Base-by-base conservation (phyloP, 2,888 invertebrate species). In the Noctua fimbriata region DNA sequence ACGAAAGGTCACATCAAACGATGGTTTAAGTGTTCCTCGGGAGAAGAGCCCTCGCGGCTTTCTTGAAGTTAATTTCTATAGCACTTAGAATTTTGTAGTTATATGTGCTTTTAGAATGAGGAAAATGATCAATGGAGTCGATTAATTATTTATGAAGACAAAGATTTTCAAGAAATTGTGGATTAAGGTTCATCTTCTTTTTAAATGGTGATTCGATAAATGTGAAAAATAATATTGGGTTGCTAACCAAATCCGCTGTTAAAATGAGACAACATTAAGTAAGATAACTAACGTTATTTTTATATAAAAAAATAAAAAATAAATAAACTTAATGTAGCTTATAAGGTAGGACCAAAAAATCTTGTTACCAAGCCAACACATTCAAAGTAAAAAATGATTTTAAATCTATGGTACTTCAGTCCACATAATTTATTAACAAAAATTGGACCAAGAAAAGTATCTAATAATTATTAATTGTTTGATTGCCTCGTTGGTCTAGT, bases 1-100 rank as follows among this genome's bases (percentile, higher is more conserved):
- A 65, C 16, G 21, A 65, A 55, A 77, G 65, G n/a, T 70, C 24
- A 83, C 78, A 81, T 83, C 81, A 81, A 81, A 81, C 78, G 81
- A 44, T 28, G 70, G 65, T 55, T 47, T 58, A 81, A 81, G 69
- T 58, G 65, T 70, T 36, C 69, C 12, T 69, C n/a, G 18, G 28
- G 28, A 16, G 14, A 47, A 58, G 65, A 36, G 41, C 55, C 18
- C 78, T 81, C 32, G 24, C 1, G 6, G 60, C 21, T 67, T 65
- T 14, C 14, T 69, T 66, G 41, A 49, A 77, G 55, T 81, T 83
- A 58, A 78, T 78, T 78, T 83, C 58, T 70, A 70, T 55, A 52
- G 69, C 24, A 44, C 69, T 69, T 66, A n/a, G 28, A 49, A 18
- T 63, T 83, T 41, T n/a, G 16, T 55, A 69, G 63, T 36, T 21